Evolutionary conservation across 2,797 vertebrate genomes (phyloP).

Genomic region (Sparidentex hasta): DNA sequence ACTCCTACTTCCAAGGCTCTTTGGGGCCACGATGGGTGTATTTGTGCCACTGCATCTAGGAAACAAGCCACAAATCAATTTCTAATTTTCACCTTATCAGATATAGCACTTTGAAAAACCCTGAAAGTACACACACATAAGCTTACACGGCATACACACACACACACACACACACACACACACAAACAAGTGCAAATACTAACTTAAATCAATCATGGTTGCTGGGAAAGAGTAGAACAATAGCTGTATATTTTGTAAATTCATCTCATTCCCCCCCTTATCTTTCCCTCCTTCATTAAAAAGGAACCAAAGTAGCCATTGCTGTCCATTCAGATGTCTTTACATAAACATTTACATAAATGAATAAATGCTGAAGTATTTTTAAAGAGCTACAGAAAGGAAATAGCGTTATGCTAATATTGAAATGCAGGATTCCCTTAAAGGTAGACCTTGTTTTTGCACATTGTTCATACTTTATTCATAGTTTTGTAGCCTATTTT

Average conservation of each 20-base stretch:
- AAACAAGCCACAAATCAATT: slow-evolving; percentile 67
- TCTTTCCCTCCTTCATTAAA: slow-evolving; percentile 37
- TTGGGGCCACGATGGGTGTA: slow-evolving; percentile 48
- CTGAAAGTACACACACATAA: slow-evolving; percentile 23
- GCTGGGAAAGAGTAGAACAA: slow-evolving; percentile 29
- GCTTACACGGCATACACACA: slow-evolving; percentile 12
- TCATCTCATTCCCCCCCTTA: slow-evolving; percentile 1
- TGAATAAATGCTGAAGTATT: slow-evolving; percentile 67
- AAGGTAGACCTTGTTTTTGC: slow-evolving; percentile 74
- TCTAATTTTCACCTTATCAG: slow-evolving; percentile 43
- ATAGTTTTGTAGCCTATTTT: slow-evolving; percentile 55
- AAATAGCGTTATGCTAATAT: slow-evolving; percentile 49
- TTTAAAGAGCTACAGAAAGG: slow-evolving; percentile 56
- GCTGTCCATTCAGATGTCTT: slow-evolving; percentile 57
- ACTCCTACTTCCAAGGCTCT: slow-evolving; percentile 55
- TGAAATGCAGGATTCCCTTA: slow-evolving; percentile 58
- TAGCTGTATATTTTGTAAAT: slow-evolving; percentile 74
- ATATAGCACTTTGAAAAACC: slow-evolving; percentile 70
- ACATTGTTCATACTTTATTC: slow-evolving; percentile 74
- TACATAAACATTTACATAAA: slow-evolving; percentile 41
- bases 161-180: neutral
- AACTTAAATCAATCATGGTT: slow-evolving; percentile 30
- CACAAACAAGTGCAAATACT: neutral
- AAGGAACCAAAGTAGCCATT: slow-evolving; percentile 77
- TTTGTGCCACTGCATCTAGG: slow-evolving; percentile 42